Evolutionary conservation across 2,797 vertebrate genomes (phyloP).

Genomic region (Mormyrus proboscirostris): DNA sequence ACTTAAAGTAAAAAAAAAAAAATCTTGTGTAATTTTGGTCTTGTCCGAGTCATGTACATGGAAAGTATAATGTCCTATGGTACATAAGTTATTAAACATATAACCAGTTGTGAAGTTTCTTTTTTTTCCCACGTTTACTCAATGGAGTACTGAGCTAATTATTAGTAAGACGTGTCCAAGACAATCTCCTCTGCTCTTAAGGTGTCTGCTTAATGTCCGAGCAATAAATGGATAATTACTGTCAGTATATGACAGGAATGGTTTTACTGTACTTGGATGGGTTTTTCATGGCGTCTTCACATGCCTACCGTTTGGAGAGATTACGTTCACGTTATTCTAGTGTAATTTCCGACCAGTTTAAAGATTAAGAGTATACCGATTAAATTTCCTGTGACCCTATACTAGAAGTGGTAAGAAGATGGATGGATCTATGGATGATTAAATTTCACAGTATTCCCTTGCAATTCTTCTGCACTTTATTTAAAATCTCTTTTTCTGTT

Average conservation of each 20-base stretch:
- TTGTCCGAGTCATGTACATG: not conserved
- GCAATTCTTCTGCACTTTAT: not conserved
- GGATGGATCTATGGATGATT: not conserved
- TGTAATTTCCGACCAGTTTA: not conserved
- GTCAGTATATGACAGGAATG: not conserved
- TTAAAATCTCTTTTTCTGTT: not conserved
- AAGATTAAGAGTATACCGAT: not conserved
- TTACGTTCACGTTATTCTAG: not conserved
- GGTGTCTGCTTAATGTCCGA: not conserved
- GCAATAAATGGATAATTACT: not conserved
- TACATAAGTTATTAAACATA: not conserved
- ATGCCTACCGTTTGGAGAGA: not conserved
- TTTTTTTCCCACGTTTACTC: not conserved
- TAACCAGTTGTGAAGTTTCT: not conserved
- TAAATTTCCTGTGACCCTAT: not conserved
- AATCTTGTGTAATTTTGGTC: slow-evolving; percentile 36
- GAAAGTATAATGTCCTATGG: not conserved
- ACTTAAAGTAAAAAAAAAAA: slow-evolving; percentile 54
- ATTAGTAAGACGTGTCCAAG: not conserved
- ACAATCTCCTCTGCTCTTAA: not conserved
- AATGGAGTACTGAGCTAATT: not conserved
- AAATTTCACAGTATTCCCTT: not conserved
- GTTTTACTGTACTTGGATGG: not conserved
- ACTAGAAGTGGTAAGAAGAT: not conserved
- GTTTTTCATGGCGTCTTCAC: not conserved